A percentile compares a stretch with the other conserved stretches of the same genome.
These are phyloP conservation scores for Eutolmus rufibarbis DNA, from an alignment of 2,888 invertebrate species.

Conservation along the genomic window DNA sequence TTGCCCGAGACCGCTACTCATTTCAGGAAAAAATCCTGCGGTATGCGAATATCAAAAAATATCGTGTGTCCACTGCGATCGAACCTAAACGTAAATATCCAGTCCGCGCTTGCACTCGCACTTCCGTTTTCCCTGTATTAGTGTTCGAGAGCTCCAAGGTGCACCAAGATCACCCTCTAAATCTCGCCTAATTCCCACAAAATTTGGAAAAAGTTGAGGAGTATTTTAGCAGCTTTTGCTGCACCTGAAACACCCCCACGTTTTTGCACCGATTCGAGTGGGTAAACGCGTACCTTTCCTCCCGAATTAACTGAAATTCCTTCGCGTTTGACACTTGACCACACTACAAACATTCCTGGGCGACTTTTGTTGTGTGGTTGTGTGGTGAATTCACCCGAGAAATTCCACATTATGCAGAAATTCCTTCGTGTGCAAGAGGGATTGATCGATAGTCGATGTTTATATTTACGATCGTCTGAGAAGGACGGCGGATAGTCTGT, in stretches of 20 bases:
- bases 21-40: not conserved
- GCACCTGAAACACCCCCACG: not conserved
- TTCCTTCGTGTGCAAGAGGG: not conserved
- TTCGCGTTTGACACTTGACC: constrained; percentile 21
- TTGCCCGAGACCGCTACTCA: not conserved
- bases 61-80: not conserved
- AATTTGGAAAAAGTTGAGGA: not conserved
- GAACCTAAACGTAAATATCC: not conserved
- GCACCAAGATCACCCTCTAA: not conserved
- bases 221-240: not conserved
- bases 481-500: not conserved
- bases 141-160: not conserved
- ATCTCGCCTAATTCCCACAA: not conserved
- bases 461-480: not conserved
- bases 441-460: not conserved
- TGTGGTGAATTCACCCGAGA: constrained; percentile 18
- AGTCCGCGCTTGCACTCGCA: not conserved
- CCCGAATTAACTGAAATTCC: not conserved
- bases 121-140: constrained; percentile 3
- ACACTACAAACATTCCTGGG: constrained; percentile 14
- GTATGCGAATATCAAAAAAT: not conserved
- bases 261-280: not conserved
- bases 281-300: not conserved
- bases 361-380: not conserved
- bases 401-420: constrained; percentile 30